Conservation (phyloP, 2,113 vertebrate genomes). For the Pycnonotus jocosus region DNA sequence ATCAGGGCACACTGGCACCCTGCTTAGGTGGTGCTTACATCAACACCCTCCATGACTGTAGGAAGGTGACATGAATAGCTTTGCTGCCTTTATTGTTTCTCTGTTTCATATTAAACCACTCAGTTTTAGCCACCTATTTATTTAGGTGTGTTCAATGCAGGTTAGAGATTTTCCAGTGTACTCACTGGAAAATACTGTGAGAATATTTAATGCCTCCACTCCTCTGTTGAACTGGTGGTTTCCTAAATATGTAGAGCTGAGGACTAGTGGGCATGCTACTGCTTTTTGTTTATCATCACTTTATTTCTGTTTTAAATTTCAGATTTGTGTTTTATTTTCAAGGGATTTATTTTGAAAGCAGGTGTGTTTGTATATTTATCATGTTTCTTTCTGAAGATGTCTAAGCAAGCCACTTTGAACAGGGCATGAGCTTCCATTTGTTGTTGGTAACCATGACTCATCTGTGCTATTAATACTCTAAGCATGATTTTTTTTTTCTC, state of each 20-base stretch:
- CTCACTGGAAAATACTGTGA: background rate
- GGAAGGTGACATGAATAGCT: background rate
- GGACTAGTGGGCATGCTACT: background rate
- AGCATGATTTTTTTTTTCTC: background rate
- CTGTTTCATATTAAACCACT: background rate
- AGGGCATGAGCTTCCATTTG: background rate
- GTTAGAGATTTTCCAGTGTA: background rate
- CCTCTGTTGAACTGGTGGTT: fast-evolving
- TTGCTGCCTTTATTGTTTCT: background rate
- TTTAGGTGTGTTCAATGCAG: background rate
- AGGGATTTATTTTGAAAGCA: background rate
- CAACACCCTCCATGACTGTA: fast-evolving
- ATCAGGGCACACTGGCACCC: background rate
- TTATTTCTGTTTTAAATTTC: background rate
- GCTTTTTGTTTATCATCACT: background rate
- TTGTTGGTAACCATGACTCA: background rate
- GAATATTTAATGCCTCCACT: background rate
- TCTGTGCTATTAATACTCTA: background rate
- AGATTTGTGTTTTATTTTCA: background rate
- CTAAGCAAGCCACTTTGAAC: background rate
- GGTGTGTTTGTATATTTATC: background rate
- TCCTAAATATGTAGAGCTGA: background rate
- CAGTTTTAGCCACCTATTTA: background rate
- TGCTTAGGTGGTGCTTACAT: fast-evolving
- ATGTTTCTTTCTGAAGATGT: background rate